Evolutionary conservation across 1,140 invertebrate species (phyloP).

Genomic region (Ephestia elutella): DNA sequence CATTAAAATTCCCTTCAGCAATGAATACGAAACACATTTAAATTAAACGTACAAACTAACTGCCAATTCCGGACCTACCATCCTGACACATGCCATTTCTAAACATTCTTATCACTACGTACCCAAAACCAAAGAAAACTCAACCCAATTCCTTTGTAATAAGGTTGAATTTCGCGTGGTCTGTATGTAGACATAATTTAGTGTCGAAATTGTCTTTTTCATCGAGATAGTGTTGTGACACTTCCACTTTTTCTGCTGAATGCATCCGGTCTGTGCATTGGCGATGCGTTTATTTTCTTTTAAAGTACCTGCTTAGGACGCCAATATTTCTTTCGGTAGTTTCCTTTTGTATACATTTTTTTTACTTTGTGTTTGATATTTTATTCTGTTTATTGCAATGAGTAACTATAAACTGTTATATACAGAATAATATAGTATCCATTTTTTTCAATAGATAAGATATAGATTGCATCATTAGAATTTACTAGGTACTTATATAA

Average conservation of each 20-base stretch:
- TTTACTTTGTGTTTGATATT: too few relatives aligned
- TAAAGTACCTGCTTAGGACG: not conserved
- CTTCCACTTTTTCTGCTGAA: slow-evolving; percentile 1
- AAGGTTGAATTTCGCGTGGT: not conserved
- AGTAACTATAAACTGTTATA: too few relatives aligned
- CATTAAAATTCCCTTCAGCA: not conserved
- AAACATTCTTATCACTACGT: slow-evolving; percentile 1
- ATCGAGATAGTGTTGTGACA: slow-evolving; percentile 1
- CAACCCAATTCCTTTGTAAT: not conserved
- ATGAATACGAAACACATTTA: slow-evolving; percentile 4
- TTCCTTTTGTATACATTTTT: not conserved
- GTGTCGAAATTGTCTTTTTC: not conserved
- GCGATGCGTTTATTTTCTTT: not conserved
- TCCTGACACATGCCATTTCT: not conserved
- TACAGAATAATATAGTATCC: too few relatives aligned
- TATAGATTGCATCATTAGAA: too few relatives aligned
- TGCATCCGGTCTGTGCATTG: not conserved
- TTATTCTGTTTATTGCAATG: too few relatives aligned
- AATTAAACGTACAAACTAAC: slow-evolving; percentile 5
- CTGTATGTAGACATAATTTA: not conserved
- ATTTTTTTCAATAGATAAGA: too few relatives aligned
- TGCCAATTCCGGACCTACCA: not conserved
- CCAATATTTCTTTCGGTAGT: not conserved
- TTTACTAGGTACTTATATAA: too few relatives aligned
- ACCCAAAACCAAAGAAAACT: not conserved